Evolutionary conservation across 2,888 invertebrate genomes (phyloP).

Genomic region (Pseudococcus longispinus): DNA sequence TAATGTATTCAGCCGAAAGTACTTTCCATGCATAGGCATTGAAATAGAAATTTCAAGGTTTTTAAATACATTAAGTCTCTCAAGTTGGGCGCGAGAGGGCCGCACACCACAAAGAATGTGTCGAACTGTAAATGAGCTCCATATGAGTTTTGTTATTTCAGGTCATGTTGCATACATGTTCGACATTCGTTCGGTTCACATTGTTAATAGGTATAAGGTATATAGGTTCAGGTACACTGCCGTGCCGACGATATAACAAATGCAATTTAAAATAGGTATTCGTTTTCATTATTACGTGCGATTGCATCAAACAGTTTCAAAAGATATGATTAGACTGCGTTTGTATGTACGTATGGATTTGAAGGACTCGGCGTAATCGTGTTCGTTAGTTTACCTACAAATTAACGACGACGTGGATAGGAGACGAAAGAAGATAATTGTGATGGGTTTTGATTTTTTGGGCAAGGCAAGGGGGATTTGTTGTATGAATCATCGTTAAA

Average conservation of each 20-base stretch:
- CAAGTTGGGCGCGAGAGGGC: background rate
- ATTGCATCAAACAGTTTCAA: conserved; percentile 15
- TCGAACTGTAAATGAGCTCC: conserved; percentile 4
- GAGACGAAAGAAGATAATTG: background rate
- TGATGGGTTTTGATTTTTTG: background rate
- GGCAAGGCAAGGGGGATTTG: background rate
- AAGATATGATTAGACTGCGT: conserved; percentile 15
- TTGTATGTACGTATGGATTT: background rate
- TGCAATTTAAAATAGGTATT: conserved; percentile 28
- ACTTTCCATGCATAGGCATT: background rate
- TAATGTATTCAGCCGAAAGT: conserved; percentile 2
- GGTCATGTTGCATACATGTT: conserved; percentile 28
- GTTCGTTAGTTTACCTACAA: conserved; percentile 12
- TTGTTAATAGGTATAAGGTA: background rate
- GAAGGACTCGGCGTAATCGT: background rate
- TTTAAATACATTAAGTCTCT: conserved; percentile 17
- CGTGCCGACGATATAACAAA: background rate
- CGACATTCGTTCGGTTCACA: conserved; percentile 1
- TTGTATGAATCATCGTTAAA: background rate
- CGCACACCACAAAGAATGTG: background rate
- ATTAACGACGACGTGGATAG: background rate
- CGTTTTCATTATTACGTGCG: background rate
- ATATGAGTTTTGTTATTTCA: conserved; percentile 21
- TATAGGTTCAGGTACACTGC: background rate
- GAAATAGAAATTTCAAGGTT: conserved; percentile 25